Conservation (phyloP, 2,113 vertebrate genomes). For the Fregata magnificens region DNA sequence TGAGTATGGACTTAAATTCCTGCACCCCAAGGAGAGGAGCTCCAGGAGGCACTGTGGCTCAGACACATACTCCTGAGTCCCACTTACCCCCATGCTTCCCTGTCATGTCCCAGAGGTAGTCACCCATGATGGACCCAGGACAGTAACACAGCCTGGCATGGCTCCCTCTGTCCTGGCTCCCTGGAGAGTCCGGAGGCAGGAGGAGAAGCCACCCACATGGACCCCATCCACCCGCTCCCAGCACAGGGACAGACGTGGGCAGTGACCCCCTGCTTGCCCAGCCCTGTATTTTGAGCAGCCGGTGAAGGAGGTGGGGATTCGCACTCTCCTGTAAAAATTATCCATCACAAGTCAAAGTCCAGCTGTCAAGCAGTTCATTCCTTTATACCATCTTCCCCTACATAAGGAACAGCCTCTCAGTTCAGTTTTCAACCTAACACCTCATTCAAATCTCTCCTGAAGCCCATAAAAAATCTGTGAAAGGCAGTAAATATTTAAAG, state of each 20-base stretch:
- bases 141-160: not conserved
- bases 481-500: conserved; percentile 52
- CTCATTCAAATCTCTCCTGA: conserved; percentile 46
- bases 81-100: not conserved
- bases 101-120: fast-evolving
- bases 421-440: conserved; percentile 59
- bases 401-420: conserved; percentile 37
- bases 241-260: not conserved
- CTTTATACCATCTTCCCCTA: conserved; percentile 17
- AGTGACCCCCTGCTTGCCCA: fast-evolving
- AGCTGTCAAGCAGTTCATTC: conserved; percentile 48
- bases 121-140: fast-evolving
- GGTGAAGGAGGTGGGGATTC: not conserved
- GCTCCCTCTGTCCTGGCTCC: not conserved
- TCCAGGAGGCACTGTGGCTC: not conserved
- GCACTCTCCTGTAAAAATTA: not conserved
- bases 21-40: not conserved
- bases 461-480: conserved; percentile 52
- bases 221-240: not conserved
- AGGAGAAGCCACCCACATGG: fast-evolving
- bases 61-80: fast-evolving
- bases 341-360: conserved; percentile 4
- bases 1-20: not conserved
- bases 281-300: not conserved
- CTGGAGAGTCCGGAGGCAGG: not conserved